Conservation (phyloP, 2,888 invertebrate genomes). For the Drosophila paracracens region DNA sequence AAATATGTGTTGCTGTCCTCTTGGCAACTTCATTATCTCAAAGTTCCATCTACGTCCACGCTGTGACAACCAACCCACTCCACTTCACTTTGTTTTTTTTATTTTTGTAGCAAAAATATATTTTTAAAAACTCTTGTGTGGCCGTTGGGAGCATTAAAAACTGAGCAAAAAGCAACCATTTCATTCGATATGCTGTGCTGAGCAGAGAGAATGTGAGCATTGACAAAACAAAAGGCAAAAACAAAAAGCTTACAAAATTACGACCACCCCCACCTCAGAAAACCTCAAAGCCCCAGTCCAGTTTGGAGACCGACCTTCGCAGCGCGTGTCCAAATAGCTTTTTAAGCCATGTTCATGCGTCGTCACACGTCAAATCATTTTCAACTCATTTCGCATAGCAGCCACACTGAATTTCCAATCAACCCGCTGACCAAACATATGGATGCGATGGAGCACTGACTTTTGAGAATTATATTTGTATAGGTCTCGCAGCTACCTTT, state of each 20-base stretch:
- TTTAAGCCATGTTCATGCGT: conserved; percentile 46
- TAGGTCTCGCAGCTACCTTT: conserved; percentile 31
- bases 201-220: conserved; percentile 46
- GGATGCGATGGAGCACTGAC: neutral
- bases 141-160: conserved; percentile 1
- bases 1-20: conserved; percentile 11
- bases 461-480: conserved; percentile 20
- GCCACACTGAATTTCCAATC: conserved; percentile 5
- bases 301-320: conserved; percentile 5
- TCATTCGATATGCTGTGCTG: conserved; percentile 52
- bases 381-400: conserved; percentile 39
- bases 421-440: conserved; percentile 21
- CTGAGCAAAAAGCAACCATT: conserved; percentile 33
- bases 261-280: neutral
- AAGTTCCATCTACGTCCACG: neutral
- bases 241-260: conserved; percentile 1
- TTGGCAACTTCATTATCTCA: conserved; percentile 28
- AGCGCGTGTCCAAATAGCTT: conserved; percentile 33
- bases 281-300: neutral
- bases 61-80: conserved; percentile 2
- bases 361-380: conserved; percentile 61
- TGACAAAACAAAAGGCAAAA: conserved; percentile 9
- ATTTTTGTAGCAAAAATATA: conserved; percentile 10
- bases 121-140: conserved; percentile 14
- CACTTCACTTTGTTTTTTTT: conserved; percentile 30